Percentiles rank a stretch among this genome's conserved stretches.
Conservation (phyloP, 1,140 invertebrate species). For the Dryas iulia region DNA sequence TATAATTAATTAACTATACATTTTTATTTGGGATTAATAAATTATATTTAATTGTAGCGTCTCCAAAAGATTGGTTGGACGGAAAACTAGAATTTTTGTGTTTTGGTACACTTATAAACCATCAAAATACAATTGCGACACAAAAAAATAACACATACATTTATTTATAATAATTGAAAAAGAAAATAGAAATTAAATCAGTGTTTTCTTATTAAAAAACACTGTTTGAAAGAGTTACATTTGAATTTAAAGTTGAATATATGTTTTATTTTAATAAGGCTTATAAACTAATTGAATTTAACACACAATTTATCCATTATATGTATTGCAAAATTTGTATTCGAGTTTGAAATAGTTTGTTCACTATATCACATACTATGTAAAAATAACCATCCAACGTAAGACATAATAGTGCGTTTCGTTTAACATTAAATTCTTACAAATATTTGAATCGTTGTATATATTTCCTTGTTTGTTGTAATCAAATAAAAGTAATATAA, state of each 20-base stretch:
- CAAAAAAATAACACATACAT: background rate
- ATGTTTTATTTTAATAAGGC: background rate
- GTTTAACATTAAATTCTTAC: background rate
- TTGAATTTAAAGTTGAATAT: background rate
- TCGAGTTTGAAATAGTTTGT: background rate
- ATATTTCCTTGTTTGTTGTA: background rate
- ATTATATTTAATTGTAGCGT: slow-evolving; percentile 2
- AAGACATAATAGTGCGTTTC: background rate
- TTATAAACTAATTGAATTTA: background rate
- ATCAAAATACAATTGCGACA: background rate
- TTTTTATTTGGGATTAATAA: background rate
- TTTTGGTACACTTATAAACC: background rate
- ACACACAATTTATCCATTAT: background rate
- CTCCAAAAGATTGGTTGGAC: background rate
- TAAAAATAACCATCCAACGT: background rate
- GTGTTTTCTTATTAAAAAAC: background rate
- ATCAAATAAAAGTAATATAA: background rate
- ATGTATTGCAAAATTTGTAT: background rate
- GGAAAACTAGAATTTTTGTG: slow-evolving; percentile 3
- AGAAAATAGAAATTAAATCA: background rate
- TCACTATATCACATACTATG: background rate
- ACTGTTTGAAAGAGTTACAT: background rate
- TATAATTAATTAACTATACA: background rate
- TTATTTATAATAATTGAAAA: background rate
- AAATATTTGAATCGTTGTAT: background rate